Evolutionary conservation across 2,113 vertebrate genomes (phyloP).

Genomic region (Psephotus haematonotus): DNA sequence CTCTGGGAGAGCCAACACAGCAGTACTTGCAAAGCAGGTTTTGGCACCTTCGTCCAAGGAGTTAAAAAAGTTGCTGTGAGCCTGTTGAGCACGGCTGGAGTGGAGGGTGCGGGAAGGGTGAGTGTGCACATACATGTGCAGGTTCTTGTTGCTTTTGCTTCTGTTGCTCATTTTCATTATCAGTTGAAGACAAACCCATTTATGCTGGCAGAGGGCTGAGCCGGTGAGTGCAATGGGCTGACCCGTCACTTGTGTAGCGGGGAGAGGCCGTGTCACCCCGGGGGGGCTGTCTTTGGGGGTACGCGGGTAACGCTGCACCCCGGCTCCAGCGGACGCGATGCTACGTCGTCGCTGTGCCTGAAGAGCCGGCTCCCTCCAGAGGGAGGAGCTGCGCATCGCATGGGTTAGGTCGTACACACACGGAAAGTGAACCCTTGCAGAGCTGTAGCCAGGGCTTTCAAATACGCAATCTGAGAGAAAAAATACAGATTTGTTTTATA

Average conservation of each 20-base stretch:
- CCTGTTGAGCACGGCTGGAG: background rate
- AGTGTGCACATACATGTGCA: accelerated
- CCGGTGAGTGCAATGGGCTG: background rate
- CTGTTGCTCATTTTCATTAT: accelerated
- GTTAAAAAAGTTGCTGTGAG: background rate
- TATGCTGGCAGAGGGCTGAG: background rate
- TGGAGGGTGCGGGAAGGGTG: background rate
- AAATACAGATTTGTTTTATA: background rate
- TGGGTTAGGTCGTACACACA: accelerated
- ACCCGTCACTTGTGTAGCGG: accelerated
- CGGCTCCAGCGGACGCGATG: background rate
- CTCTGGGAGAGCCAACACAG: background rate
- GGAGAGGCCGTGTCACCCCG: background rate
- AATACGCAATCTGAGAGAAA: accelerated
- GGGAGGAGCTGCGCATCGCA: conserved; percentile 30
- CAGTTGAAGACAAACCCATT: accelerated
- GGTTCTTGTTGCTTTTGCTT: background rate
- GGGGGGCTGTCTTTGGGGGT: no score
- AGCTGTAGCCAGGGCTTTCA: background rate
- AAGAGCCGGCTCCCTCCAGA: conserved; percentile 56
- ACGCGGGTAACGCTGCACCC: background rate
- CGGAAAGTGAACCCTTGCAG: accelerated
- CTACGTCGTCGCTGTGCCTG: background rate
- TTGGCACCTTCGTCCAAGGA: background rate
- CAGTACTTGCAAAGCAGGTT: background rate